Evolutionary conservation across 2,113 vertebrate species (phyloP).

Genomic region (Tachysurus fulvidraco): DNA sequence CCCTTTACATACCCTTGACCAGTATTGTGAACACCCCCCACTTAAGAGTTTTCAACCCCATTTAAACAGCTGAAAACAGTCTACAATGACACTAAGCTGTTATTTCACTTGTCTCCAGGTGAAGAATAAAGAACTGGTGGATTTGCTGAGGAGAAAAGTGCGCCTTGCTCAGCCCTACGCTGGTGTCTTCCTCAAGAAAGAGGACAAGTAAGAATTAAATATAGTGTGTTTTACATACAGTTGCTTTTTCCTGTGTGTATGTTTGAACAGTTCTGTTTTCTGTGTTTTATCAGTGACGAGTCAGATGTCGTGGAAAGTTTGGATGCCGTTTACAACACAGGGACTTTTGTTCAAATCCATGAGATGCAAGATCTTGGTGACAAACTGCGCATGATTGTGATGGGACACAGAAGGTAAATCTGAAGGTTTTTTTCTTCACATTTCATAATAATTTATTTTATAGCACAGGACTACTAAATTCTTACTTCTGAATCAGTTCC

Average conservation of each 20-base stretch:
- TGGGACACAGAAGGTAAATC: slow-evolving; percentile 88
- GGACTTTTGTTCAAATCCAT: slow-evolving; percentile 97
- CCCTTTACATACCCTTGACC: neutral
- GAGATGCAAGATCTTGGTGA: slow-evolving; percentile 99
- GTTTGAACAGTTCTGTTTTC: neutral
- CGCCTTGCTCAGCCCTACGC: slow-evolving; percentile 95
- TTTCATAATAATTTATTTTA: neutral
- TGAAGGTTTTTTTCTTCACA: slow-evolving; percentile 39
- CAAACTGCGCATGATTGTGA: slow-evolving; percentile 97
- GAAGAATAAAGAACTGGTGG: slow-evolving; percentile 89
- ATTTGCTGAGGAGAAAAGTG: slow-evolving; percentile 91
- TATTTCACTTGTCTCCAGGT: slow-evolving; percentile 73
- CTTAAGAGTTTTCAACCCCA: too few species aligned
- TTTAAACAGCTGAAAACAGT: neutral
- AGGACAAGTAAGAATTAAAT: slow-evolving; percentile 81
- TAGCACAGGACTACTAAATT: neutral
- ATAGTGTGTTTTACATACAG: neutral
- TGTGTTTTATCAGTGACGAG: slow-evolving; percentile 78
- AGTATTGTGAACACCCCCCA: neutral
- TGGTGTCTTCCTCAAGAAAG: slow-evolving; percentile 92
- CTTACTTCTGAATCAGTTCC: neutral
- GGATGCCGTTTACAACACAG: slow-evolving; percentile 87
- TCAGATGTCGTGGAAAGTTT: slow-evolving; percentile 89
- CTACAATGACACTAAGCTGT: neutral
- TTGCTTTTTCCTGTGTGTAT: neutral